Percentiles rank a stretch among this genome's conserved stretches.
These are phyloP conservation scores for Cydia strobilella DNA, from an alignment of 1,140 invertebrate genomes.

Conservation along the genomic window DNA sequence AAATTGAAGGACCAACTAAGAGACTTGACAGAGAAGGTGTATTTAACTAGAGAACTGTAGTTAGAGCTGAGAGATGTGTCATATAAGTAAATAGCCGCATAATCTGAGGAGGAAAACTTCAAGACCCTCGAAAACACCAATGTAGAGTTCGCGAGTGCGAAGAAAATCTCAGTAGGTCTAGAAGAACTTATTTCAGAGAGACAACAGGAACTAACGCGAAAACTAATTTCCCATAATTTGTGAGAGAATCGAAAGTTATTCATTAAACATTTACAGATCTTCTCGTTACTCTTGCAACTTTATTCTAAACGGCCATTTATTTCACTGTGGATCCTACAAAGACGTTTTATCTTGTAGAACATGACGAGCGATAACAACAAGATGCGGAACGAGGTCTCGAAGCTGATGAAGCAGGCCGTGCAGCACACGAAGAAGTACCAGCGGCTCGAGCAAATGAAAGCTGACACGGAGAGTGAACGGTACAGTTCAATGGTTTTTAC, in stretches of 20 bases:
- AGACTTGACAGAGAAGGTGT: too few species aligned
- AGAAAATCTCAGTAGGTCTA: slow-evolving; percentile 24
- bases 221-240: too few species aligned
- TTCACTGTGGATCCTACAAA: background rate
- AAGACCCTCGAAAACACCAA: too few species aligned
- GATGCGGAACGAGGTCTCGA: slow-evolving; percentile 60
- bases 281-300: background rate
- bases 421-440: slow-evolving; percentile 67
- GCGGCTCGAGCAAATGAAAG: slow-evolving; percentile 66
- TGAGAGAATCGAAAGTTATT: too few species aligned
- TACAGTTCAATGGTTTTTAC: slow-evolving; percentile 34
- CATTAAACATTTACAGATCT: too few species aligned
- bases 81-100: too few species aligned
- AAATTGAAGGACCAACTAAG: too few species aligned
- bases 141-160: slow-evolving; percentile 57
- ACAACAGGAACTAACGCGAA: too few species aligned
- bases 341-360: slow-evolving; percentile 48
- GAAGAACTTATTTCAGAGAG: too few species aligned
- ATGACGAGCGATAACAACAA: slow-evolving; percentile 57
- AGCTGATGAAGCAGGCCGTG: slow-evolving; percentile 55
- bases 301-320: background rate
- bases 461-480: slow-evolving; percentile 63
- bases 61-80: too few species aligned
- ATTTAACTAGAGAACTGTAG: too few species aligned
- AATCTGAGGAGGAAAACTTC: too few species aligned